Percentiles rank a stretch among this genome's conserved stretches.
Conservation (phyloP, 1,140 invertebrate genomes). For the Drosophila ananassae region DNA sequence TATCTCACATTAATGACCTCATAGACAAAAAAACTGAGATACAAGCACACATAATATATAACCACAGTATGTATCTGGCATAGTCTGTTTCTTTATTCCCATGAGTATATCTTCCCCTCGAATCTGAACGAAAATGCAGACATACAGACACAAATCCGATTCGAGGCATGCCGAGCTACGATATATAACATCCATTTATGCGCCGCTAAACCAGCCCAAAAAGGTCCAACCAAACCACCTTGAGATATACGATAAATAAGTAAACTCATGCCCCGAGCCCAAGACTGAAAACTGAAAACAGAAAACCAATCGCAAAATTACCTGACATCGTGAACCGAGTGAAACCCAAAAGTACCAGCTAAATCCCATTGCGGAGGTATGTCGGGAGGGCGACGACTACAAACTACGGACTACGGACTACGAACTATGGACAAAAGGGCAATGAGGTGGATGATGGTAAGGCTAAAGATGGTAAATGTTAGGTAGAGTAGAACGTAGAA, state of each 20-base stretch:
- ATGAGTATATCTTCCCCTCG: slow-evolving; percentile 30
- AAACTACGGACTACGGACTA: slow-evolving; percentile 20
- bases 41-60: slow-evolving; percentile 1
- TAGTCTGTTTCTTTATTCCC: slow-evolving; percentile 47
- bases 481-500: slow-evolving; percentile 46
- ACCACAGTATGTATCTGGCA: slow-evolving; percentile 5
- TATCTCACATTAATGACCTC: slow-evolving; percentile 40
- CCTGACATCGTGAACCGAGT: slow-evolving; percentile 54
- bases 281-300: slow-evolving; percentile 32
- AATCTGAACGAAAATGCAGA: slow-evolving; percentile 32
- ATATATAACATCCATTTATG: slow-evolving; percentile 45
- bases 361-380: slow-evolving; percentile 30
- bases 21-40: slow-evolving; percentile 18
- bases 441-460: slow-evolving; percentile 1
- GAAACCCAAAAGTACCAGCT: slow-evolving; percentile 58
- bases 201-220: slow-evolving; percentile 31
- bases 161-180: slow-evolving; percentile 21
- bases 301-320: slow-evolving; percentile 70
- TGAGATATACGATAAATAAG: slow-evolving; percentile 55
- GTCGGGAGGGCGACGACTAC: slow-evolving; percentile 10
- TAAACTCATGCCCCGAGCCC: slow-evolving; percentile 38
- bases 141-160: slow-evolving; percentile 9
- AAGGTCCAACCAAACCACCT: slow-evolving; percentile 59
- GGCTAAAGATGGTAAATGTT: slow-evolving; percentile 7
- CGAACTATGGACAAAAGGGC: slow-evolving; percentile 1